Conservation (phyloP, 1,140 invertebrate species). For the Babylonia areolata region DNA sequence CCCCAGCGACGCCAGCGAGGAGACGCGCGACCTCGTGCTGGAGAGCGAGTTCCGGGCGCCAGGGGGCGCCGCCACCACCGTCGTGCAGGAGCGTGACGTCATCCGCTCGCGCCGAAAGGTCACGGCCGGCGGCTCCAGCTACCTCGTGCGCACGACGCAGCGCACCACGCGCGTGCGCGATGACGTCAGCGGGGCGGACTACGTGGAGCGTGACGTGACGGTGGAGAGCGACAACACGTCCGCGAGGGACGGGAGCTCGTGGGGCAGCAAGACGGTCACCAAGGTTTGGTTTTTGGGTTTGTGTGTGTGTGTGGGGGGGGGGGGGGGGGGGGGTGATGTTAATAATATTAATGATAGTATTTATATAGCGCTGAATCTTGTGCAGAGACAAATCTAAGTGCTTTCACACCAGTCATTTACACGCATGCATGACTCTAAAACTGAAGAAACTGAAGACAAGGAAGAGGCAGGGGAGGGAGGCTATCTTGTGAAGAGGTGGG, state of each 20-base stretch:
- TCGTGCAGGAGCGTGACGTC: constrained; percentile 59
- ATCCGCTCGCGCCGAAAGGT: constrained; percentile 61
- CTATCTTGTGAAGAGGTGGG: no score
- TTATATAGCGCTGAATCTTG: no score
- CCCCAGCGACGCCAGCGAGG: constrained; percentile 86
- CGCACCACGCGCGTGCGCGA: constrained; percentile 54
- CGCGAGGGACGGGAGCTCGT: constrained; percentile 59
- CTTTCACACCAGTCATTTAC: no score
- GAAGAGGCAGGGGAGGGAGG: no score
- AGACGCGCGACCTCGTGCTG: constrained; percentile 83
- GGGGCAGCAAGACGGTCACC: constrained; percentile 62
- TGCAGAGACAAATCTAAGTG: no score
- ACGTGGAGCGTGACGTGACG: constrained; percentile 62
- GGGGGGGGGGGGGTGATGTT: neutral
- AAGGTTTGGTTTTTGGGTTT: constrained; percentile 34
- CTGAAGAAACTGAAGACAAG: no score
- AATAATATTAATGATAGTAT: no score
- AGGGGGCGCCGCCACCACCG: constrained; percentile 22
- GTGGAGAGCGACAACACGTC: constrained; percentile 64
- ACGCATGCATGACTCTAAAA: no score
- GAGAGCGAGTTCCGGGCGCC: constrained; percentile 54
- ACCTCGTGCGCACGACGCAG: constrained; percentile 57
- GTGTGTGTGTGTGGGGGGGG: neutral
- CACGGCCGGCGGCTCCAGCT: constrained; percentile 67
- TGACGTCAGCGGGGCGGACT: constrained; percentile 57